Base-by-base conservation (phyloP, 2,888 invertebrate species). In the Heliconius charithonia region DNA sequence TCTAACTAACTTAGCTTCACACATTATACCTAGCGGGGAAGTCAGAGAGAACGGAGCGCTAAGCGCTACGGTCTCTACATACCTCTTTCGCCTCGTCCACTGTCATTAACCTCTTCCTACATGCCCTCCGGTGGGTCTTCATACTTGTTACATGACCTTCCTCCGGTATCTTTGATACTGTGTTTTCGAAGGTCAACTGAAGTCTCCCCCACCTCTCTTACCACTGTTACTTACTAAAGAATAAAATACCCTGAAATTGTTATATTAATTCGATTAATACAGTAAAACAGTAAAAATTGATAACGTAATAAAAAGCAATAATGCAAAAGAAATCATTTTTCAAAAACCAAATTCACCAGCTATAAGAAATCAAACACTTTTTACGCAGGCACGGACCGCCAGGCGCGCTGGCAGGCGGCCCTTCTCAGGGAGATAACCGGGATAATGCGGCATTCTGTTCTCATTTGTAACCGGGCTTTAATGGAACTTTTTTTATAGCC, bases 401-500 rank as follows among this genome's bases (percentile, higher is more conserved):
- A 63, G 70, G 63, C 25, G 12, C 41, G 22, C 67, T 73, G 77
- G 77, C 77, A 78, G 83, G 85, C 76, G 75, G 65, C 70, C 79
- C 80, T 82, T 91, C 89, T 87, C 91, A 89, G 88, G 87, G 85
- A 89, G 91, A 91, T 91, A 90, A 86, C 89, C 83, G 82, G 87
- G 88, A 87, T 88, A 89, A 88, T 87, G 85, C 84, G 84, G 81
- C 79, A 85, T 87, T 87, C 89, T 88, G 86, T 86, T 86, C 91
- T 90, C 94, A 93, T 94, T 94, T 93, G 92, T 93, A 91, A 91
- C 91, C 84, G 85, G 83, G 88, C 85, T 88, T 90, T 91, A 92
- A 93, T 91, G 90, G 90, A 89, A 91, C 88, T 92, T 93, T 37
- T 92, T 92, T 86, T 84, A 83, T 86, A 89, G 88, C 89, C 89